phyloP scores from a whole-genome alignment of 2,888 invertebrate species.

The Balanococcus diminutus region DNA sequence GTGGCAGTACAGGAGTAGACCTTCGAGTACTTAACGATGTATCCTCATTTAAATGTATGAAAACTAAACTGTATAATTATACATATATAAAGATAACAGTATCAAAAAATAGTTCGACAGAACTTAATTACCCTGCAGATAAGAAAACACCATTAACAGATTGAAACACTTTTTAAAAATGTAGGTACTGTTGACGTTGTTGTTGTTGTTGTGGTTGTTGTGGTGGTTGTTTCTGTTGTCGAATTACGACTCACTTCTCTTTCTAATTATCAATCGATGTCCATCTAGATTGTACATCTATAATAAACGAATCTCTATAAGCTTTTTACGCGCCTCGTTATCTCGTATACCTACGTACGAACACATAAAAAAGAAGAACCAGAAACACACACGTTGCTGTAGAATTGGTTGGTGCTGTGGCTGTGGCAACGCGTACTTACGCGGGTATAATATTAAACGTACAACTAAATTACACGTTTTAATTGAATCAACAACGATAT shows the following conservation, averaged over 20 bases:
- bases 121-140: not conserved
- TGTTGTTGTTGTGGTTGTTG: not conserved
- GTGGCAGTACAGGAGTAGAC: too few species aligned
- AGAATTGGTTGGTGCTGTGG: too few species aligned
- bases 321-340: not conserved
- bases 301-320: not conserved
- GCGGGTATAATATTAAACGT: not conserved
- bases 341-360: not conserved
- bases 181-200: not conserved
- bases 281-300: not conserved
- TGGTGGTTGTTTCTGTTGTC: not conserved
- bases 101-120: not conserved
- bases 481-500: conserved; percentile 15
- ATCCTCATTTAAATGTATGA: not conserved
- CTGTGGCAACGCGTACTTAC: not conserved
- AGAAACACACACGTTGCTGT: not conserved
- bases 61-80: too few species aligned
- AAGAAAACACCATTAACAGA: not conserved
- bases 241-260: not conserved
- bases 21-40: not conserved
- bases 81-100: not conserved
- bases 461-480: conserved; percentile 17
- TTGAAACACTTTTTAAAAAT: not conserved
- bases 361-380: not conserved
- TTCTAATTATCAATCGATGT: not conserved